phyloP scores from a whole-genome alignment of 2,113 vertebrate genomes.

The Nyctibius bracteatus region DNA sequence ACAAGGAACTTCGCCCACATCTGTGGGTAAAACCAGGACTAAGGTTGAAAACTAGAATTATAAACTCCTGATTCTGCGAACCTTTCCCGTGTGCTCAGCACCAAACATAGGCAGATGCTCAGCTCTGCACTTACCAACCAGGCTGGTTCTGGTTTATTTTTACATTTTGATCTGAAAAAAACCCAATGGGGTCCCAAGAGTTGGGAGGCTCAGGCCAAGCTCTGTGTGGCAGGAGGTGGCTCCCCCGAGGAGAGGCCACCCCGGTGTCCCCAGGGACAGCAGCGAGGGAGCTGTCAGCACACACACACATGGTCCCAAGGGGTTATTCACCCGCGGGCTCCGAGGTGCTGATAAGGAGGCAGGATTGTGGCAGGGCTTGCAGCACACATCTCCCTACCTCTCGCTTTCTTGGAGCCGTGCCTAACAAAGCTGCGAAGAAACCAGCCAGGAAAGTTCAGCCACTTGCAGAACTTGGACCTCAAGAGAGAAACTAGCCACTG shows the following conservation, averaged over 20 bases:
- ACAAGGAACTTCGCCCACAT: fast-evolving
- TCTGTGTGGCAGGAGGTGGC: background rate
- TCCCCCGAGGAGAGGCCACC: background rate
- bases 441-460: background rate
- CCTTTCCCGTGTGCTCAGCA: fast-evolving
- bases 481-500: background rate
- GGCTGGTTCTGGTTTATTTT: background rate
- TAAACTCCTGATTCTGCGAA: background rate
- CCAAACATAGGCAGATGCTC: fast-evolving
- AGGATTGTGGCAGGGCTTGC: background rate
- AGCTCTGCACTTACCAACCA: background rate
- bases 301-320: fast-evolving
- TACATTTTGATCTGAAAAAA: background rate
- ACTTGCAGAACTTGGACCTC: background rate
- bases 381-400: conserved; percentile 8
- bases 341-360: background rate
- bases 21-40: background rate
- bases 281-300: fast-evolving
- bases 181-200: background rate
- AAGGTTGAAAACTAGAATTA: background rate
- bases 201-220: background rate
- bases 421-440: background rate
- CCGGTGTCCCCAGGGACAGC: background rate
- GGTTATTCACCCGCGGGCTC: background rate
- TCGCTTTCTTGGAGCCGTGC: background rate